Conservation (phyloP, 2,797 vertebrate species). For the Carapus acus region DNA sequence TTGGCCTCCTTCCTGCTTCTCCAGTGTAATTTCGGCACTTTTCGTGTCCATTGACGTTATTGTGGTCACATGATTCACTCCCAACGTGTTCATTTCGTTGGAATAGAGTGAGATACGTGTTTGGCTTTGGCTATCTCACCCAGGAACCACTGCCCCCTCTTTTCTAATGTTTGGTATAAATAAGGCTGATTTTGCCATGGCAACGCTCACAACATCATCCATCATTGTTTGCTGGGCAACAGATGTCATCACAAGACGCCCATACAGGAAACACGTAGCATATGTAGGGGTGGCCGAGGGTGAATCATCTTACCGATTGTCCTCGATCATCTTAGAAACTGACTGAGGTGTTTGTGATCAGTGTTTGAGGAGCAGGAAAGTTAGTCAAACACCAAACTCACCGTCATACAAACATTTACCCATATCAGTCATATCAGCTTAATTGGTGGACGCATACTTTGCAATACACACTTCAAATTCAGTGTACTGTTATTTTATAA, state of each 20-base stretch:
- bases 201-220: slow-evolving; percentile 17
- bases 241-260: neutral
- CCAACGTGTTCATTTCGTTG: too few relatives aligned
- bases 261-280: slow-evolving; percentile 1
- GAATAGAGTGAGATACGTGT: too few relatives aligned
- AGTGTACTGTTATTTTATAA: too few relatives aligned
- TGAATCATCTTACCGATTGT: slow-evolving; percentile 34
- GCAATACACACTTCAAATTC: too few relatives aligned
- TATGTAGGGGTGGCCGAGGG: slow-evolving; percentile 7
- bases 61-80: too few relatives aligned
- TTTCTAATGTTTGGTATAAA: neutral
- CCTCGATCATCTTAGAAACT: too few relatives aligned
- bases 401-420: neutral
- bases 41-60: neutral
- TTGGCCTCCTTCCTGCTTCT: neutral
- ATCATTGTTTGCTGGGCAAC: slow-evolving; percentile 1
- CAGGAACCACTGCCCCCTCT: neutral
- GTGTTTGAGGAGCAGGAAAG: slow-evolving; percentile 6
- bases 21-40: neutral
- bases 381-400: neutral
- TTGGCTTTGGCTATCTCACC: too few relatives aligned
- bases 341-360: neutral
- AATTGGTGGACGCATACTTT: too few relatives aligned
- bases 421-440: neutral
- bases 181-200: slow-evolving; percentile 14